These are phyloP conservation scores for Erebia ligea DNA, from an alignment of 2,888 invertebrate species.

Conservation along the genomic window DNA sequence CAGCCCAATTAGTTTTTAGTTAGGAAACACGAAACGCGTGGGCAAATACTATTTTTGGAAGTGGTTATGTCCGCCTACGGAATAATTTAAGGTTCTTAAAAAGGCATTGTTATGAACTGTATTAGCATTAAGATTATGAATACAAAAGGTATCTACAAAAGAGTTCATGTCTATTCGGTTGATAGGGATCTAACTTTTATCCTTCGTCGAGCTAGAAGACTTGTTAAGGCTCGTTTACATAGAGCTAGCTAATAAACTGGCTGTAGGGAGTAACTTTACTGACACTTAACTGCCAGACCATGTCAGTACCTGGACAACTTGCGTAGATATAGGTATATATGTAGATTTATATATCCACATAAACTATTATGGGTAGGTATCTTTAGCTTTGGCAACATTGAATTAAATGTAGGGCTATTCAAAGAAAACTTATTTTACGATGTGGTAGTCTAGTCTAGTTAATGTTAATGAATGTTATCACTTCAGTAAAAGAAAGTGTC, in stretches of 20 bases:
- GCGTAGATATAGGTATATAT: no score
- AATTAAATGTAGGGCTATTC: no score
- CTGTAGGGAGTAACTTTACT: no score
- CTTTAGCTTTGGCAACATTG: no score
- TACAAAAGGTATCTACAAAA: conserved; percentile 31
- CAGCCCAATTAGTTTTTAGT: conserved; percentile 34
- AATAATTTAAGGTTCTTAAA: conserved; percentile 32
- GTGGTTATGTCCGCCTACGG: conserved; percentile 36
- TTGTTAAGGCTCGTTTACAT: neutral
- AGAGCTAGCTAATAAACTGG: neutral
- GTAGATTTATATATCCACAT: no score
- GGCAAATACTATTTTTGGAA: conserved; percentile 37
- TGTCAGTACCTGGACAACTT: no score
- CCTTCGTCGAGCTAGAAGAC: conserved; percentile 9
- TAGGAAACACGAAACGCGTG: conserved; percentile 34
- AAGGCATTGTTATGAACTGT: conserved; percentile 36
- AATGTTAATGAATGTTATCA: no score
- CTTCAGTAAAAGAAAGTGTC: no score
- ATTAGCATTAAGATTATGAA: conserved; percentile 38
- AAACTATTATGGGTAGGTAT: no score
- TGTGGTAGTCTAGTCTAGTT: no score
- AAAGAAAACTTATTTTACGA: no score
- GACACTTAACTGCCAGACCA: no score
- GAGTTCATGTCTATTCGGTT: conserved; percentile 16
- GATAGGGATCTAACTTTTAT: conserved; percentile 30